Evolutionary conservation across 2,797 vertebrate genomes (phyloP).

Genomic region (Trachops cirrhosus): DNA sequence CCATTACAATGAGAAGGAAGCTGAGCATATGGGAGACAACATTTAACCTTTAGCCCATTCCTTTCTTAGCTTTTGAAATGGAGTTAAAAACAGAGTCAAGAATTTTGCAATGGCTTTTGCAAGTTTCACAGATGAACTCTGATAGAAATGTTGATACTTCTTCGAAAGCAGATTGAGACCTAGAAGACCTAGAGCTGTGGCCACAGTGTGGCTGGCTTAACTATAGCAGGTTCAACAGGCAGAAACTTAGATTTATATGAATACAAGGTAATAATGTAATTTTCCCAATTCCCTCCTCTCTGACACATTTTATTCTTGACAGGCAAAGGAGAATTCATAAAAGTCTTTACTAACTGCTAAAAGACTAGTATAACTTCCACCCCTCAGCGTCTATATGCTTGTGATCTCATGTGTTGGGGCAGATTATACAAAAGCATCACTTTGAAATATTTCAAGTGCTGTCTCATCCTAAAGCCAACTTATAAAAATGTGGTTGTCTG

Average conservation of each 20-base stretch:
- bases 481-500: slow-evolving; percentile 17
- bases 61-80: not conserved
- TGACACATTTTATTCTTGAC: not conserved
- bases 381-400: not conserved
- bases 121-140: slow-evolving; percentile 5
- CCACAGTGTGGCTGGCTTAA: not conserved
- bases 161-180: not conserved
- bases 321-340: not conserved
- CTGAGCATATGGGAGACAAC: not conserved
- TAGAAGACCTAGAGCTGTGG: not conserved
- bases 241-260: slow-evolving; percentile 29
- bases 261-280: not conserved
- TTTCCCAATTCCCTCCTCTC: not conserved
- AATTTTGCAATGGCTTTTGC: not conserved
- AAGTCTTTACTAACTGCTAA: slow-evolving; percentile 14
- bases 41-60: not conserved
- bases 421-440: slow-evolving; percentile 24
- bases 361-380: not conserved
- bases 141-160: not conserved
- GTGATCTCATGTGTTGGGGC: not conserved
- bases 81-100: not conserved
- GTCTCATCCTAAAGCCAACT: slow-evolving; percentile 19
- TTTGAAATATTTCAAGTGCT: slow-evolving; percentile 12
- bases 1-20: not conserved
- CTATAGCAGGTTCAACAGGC: not conserved